Evolutionary conservation across 2,113 vertebrate species (phyloP).

Genomic region (Ictalurus furcatus): DNA sequence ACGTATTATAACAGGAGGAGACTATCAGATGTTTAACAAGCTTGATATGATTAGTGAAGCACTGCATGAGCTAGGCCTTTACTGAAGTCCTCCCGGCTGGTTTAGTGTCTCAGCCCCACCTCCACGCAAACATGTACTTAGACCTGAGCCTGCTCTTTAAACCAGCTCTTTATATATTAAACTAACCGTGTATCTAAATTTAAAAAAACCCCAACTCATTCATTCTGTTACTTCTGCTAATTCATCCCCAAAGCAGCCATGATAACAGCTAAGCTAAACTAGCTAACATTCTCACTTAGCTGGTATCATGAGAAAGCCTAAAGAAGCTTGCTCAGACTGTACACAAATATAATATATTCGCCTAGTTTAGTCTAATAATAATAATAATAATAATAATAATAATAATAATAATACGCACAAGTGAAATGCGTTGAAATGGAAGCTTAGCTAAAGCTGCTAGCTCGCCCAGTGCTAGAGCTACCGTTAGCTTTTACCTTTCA

Average conservation of each 20-base stretch:
- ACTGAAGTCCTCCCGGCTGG: neutral
- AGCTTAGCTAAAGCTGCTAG: neutral
- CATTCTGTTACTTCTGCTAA: neutral
- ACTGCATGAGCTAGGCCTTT: neutral
- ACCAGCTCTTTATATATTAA: neutral
- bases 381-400: no score
- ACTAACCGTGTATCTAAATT: no score
- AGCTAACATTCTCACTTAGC: neutral
- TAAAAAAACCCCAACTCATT: no score
- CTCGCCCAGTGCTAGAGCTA: neutral
- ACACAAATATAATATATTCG: neutral
- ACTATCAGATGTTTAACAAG: neutral
- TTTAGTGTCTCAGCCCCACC: neutral
- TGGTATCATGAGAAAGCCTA: neutral
- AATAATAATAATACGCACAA: no score
- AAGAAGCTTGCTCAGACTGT: no score
- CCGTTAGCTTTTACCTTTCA: constrained; percentile 10
- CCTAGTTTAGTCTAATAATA: neutral
- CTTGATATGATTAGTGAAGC: neutral
- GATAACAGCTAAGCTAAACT: neutral
- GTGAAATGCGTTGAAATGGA: neutral
- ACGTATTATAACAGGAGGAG: neutral
- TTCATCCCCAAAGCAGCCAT: neutral
- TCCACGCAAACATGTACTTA: neutral
- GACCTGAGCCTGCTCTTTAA: neutral